These are phyloP conservation scores for Sphyrna mokarran DNA, from an alignment of 2,113 vertebrate species.

Conservation along the genomic window DNA sequence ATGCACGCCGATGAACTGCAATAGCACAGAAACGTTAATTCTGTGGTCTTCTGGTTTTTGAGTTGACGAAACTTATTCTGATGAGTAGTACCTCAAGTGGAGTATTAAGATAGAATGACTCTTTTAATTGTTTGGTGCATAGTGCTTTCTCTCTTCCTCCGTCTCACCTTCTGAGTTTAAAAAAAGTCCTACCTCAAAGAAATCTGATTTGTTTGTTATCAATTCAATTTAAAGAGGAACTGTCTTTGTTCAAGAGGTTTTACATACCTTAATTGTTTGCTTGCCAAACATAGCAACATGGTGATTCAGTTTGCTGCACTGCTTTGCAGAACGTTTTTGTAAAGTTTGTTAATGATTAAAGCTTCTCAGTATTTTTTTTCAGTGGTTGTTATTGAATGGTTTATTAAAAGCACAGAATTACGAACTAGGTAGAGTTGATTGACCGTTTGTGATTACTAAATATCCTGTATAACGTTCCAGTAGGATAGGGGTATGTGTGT, in stretches of 20 bases:
- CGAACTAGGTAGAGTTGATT: not conserved
- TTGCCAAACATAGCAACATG: not conserved
- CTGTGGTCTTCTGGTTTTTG: slow-evolving; percentile 12
- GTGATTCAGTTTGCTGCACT: not conserved
- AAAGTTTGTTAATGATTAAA: not conserved
- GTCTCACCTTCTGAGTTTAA: not conserved
- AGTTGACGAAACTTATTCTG: not conserved
- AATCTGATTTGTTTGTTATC: not conserved
- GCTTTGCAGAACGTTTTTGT: not conserved
- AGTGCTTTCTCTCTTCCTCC: not conserved
- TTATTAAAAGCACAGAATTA: not conserved
- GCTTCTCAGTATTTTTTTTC: not conserved
- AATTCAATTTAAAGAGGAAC: not conserved
- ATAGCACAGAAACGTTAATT: not conserved
- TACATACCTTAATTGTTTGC: not conserved
- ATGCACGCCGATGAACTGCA: slow-evolving; percentile 30
- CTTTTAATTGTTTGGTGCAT: not conserved
- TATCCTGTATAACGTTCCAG: slow-evolving; percentile 4
- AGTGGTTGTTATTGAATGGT: not conserved
- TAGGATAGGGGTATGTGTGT: not conserved
- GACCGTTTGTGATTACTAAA: slow-evolving; percentile 5
- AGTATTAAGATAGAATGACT: not conserved
- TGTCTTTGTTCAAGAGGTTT: slow-evolving; percentile 12
- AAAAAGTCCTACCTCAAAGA: not conserved
- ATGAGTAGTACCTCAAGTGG: slow-evolving; percentile 22